Conservation (phyloP, 2,113 vertebrate species). For the Alectura lathami region DNA sequence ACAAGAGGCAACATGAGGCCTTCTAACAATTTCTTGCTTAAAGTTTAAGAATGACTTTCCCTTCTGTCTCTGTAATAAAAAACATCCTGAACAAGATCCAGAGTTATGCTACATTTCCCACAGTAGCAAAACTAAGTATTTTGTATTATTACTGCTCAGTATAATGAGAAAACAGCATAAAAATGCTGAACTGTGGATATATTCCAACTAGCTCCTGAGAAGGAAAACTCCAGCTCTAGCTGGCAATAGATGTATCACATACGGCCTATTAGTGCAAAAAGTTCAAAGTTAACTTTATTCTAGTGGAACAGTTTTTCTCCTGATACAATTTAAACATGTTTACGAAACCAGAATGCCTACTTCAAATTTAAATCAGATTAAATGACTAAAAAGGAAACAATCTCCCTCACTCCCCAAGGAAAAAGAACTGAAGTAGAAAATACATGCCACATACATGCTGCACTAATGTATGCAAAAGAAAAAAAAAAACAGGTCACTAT, state of each 20-base stretch:
- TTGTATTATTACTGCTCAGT: not conserved
- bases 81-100: not conserved
- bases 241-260: not conserved
- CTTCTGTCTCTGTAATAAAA: not conserved
- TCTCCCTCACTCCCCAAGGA: not conserved
- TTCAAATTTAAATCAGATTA: slow-evolving; percentile 63
- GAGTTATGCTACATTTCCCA: not conserved
- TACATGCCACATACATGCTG: not conserved
- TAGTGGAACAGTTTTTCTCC: slow-evolving; percentile 41
- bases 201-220: slow-evolving; percentile 5
- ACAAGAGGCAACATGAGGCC: not conserved
- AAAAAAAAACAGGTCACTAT: not conserved
- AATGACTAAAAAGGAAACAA: not conserved
- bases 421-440: not conserved
- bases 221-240: slow-evolving; percentile 8
- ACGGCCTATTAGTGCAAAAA: not conserved
- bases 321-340: not conserved
- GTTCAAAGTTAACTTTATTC: slow-evolving; percentile 15
- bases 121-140: not conserved
- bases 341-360: slow-evolving; percentile 37
- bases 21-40: not conserved
- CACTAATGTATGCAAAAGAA: not conserved
- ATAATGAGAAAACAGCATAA: not conserved
- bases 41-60: not conserved
- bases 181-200: not conserved